Percentiles rank a stretch among this genome's conserved stretches.
Conservation (phyloP, 1,140 invertebrate genomes). For the Papilio machaon region DNA sequence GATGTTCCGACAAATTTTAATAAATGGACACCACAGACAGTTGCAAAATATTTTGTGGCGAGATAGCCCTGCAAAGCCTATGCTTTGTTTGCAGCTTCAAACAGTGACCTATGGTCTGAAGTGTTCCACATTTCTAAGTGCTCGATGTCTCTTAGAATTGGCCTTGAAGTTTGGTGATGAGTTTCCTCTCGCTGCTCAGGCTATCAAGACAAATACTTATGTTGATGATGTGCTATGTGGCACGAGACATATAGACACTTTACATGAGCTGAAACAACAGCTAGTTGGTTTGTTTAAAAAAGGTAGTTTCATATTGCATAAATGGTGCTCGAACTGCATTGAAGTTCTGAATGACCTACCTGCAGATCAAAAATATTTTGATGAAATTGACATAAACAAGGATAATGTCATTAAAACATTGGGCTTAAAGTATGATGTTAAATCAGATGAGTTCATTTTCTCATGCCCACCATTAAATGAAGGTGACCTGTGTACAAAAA, state of each 20-base stretch:
- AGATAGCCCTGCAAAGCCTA: slow-evolving; percentile 40
- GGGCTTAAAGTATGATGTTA: not conserved
- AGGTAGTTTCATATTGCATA: slow-evolving; percentile 44
- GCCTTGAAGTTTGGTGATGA: slow-evolving; percentile 24
- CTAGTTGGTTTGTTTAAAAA: slow-evolving; percentile 36
- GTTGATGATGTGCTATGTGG: slow-evolving; percentile 44
- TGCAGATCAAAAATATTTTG: not conserved
- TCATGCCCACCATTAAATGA: not conserved
- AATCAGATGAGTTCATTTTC: not conserved
- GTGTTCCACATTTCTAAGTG: slow-evolving; percentile 43
- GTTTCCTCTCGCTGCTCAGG: slow-evolving; percentile 46
- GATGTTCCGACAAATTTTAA: slow-evolving; percentile 40
- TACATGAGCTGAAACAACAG: slow-evolving; percentile 37
- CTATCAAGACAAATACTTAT: slow-evolving; percentile 41
- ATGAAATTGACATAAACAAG: not conserved
- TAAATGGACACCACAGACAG: slow-evolving; percentile 42
- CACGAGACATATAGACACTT: slow-evolving; percentile 20
- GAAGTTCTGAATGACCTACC: slow-evolving; percentile 26
- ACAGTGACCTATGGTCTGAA: slow-evolving; percentile 52
- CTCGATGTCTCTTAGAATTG: slow-evolving; percentile 47
- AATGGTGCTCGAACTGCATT: not conserved
- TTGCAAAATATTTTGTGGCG: slow-evolving; percentile 48
- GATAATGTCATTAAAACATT: not conserved
- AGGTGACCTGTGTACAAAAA: not conserved
- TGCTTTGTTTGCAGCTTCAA: slow-evolving; percentile 46